Evolutionary conservation across 2,797 vertebrate species (phyloP), one percentile per base, ranked within the genome.

Genomic region (Pyrocephalus nanus): DNA sequence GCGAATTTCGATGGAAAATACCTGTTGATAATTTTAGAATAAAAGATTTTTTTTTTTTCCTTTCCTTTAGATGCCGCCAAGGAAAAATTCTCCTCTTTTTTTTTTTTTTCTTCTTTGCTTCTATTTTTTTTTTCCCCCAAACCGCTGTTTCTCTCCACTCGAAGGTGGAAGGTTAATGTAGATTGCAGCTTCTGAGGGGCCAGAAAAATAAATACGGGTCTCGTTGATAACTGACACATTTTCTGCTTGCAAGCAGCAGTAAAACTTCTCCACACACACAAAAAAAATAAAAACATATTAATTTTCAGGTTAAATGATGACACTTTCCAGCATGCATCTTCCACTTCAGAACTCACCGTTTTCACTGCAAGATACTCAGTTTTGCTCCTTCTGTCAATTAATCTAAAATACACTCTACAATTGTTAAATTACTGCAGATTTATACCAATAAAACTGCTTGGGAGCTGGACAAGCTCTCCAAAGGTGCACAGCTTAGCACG

Each of bases 1-100:
- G 12, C 45, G 27, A 11, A 55, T 54, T 66, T 42, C 40, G 3
- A 5, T 30, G 74, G 54, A 81, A 91, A 91, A 96, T 96, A 92
- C 88, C 85, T 95, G 90, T 91, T 93, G 88, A 95, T 80, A 80
- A 92, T 92, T 89, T 64, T n/a, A 54, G 40, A 70, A 64, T 60
- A 23, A 75, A 74, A 22, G 4, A 15, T 34, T 23, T 21, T 22
- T 32, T 48, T 50, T n/a, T 50, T 3, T 47, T 19, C 14, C 11
- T 15, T 19, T 22, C 27, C 38, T 8, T 17, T 16, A 21, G 38
- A 60, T 40, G 67, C 72, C 6, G 8, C 58, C 58, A 27, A 72
- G 22, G n/a, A 54, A 78, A 91, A 77, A 88, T 8, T 8, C 9
- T 29, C 22, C 12, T 10, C 1, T 21, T 54, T 70, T 66, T 53